Base-by-base conservation (phyloP, 2,888 invertebrate species). In the Auanema freiburgensis region DNA sequence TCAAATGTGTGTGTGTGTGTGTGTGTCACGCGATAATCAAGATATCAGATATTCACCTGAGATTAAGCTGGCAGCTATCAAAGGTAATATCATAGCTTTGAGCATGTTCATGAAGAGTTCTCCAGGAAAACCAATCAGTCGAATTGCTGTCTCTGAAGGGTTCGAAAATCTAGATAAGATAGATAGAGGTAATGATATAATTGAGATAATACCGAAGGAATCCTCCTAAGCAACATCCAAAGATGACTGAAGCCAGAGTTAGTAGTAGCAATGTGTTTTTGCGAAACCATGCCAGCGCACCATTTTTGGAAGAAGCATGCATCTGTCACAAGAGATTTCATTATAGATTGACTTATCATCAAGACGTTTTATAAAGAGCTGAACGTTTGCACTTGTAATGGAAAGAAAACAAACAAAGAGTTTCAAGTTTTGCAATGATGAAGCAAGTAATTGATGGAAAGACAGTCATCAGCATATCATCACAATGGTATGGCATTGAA, bases 21-120 rank as follows among this genome's bases (percentile, higher is more conserved):
- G 3, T 46, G 16, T 43, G 43, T n/a, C n/a, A 43, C n/a, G 14
- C n/a, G 14, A 11, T 11, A 43, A 6, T 6, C 5, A 21, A 1
- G 24, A 41, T 2, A 23, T 56, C n/a, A 21, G 16, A 33, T 14
- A 11, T 8, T 40, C 16, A 88, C 89, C 89, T 71, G 89, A 86
- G 46, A 89, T 87, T 58, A 89, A 85, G 64, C 88, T 88, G 24
- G 89, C 89, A 16, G 89, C 87, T 72, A 90, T 89, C 60, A 89
- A 86, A 1, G 89, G 89, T 40, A 89, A 84, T 71, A 89, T 89
- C 72, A 89, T 87, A 88, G 89, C 88, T 84, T 89, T 89, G 58
- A 89, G 84, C 83, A 89, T 86, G 65, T 89, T 85, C 89, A 89
- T 89, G 67, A 89, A 86, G 1, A 89, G 85, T 72, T 89, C 89